Base-by-base conservation (phyloP, 1,140 invertebrate genomes). In the Drosophila gunungcola region DNA sequence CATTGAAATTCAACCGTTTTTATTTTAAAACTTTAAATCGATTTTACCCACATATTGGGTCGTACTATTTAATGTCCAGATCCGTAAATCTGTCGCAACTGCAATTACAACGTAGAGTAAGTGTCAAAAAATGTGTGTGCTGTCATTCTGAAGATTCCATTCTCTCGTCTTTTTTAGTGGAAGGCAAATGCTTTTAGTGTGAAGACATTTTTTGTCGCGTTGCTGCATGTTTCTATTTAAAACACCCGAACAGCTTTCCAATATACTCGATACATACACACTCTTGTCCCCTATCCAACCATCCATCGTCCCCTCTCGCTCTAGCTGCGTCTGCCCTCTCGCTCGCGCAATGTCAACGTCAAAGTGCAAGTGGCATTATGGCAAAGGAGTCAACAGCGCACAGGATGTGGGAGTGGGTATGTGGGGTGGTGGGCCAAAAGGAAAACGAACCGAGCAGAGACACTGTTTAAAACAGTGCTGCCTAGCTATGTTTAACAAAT, bases 301-400 rank as follows among this genome's bases (percentile, higher is more conserved):
- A 46, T 29, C 27, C 25, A 32, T 32, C n/a, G 9, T 41, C 11
- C 39, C 13, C 52, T 49, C 68, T 53, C 58, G 21, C 43, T 55
- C 25, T 41, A 13, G 29, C 43, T 27, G 43, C 63, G 3, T 21
- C 25, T 56, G 41, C 49, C 46, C 36, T 46, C 64, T 54, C 70
- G 54, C 67, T 45, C 36, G 45, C 77, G 77, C 77, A 84, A 77
- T 84, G 81, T 84, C 80, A 84, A 84, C 81, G 81, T 85, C 81
- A 85, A 85, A 85, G 81, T 85, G 81, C 81, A 85, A 85, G 81
- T 84, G 80, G 80, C 80, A 84, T 84, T 84, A 84, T 84, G 54
- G 80, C 57, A 84, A 84, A 84, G 76, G 51, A 84, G 80, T 80
- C 80, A 77, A 69, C 80, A 83, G 65, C 52, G 61, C 60, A 41